Base-by-base conservation (phyloP, 1,140 invertebrate species). In the Pseudomyrmex sp. region DNA sequence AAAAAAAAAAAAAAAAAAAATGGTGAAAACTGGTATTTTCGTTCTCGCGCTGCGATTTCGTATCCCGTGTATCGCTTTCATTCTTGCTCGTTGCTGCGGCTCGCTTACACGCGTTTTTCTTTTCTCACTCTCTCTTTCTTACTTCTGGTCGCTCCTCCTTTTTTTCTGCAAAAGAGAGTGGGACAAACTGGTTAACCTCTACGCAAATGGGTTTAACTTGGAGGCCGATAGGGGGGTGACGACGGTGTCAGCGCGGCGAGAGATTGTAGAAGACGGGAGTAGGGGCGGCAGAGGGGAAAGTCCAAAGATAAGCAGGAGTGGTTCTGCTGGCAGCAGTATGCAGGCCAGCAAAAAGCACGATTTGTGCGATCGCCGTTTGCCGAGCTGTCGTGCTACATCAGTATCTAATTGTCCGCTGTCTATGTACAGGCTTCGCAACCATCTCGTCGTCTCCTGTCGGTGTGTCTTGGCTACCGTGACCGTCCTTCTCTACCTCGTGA, bases 131-230 rank as follows among this genome's bases (percentile, higher is more conserved):
- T 79, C 54, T 74, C 63, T 13, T 59, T 2, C 23, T 66, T 15
- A 26, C 46, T 58, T 48, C 26, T 46, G 4, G 2, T 44, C 65
- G 73, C 66, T 84, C 56, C 76, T 88, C 79, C 65, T 85, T 88
- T 90, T 88, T 90, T 91, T 92, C 85, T 77, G 70, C 79, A 91
- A 91, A 93, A 88, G 89, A 92, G 93, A 94, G 93, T 93, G 93
- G 93, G 93, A 93, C 91, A 94, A 94, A 94, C 93, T 94, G 93
- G 93, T 94, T 94, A 93, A 93, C 93, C 92, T 94, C 91, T 93
- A 90, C 89, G 86, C 76, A 80, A 89, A 83, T 82, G 62, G 73
- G 75, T 87, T 72, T 61, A 79, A 69, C n/a, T 82, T 85, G 87
- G 82, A 84, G 75, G 59, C 66, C 72, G 89, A 84, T 79, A 83